Conservation (phyloP, 1,140 invertebrate species). For the Cydia amplana region DNA sequence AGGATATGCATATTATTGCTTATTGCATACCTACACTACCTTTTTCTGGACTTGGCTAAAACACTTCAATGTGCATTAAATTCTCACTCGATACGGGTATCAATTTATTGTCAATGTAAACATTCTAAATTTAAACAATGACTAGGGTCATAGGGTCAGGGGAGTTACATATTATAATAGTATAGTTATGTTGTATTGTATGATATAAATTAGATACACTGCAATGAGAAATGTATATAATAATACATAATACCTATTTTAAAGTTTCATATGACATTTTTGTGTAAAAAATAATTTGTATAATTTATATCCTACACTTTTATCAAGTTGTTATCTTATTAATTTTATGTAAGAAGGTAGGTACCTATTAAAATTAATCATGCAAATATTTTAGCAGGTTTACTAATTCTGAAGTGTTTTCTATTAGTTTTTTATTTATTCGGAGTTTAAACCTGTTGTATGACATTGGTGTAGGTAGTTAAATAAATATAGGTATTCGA, state of each 20-base stretch:
- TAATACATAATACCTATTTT: too few relatives aligned
- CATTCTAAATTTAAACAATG: neutral
- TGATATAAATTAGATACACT: too few relatives aligned
- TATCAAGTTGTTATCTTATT: neutral
- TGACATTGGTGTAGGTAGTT: neutral
- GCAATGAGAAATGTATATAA: too few relatives aligned
- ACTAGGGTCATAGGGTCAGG: too few relatives aligned
- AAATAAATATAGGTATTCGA: neutral
- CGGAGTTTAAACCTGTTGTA: slow-evolving; percentile 12
- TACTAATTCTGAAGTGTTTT: neutral
- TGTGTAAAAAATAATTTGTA: too few relatives aligned
- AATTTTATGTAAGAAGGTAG: neutral
- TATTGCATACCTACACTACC: too few relatives aligned
- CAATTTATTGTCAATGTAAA: neutral
- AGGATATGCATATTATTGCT: too few relatives aligned
- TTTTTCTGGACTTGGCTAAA: neutral
- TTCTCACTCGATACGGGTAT: neutral
- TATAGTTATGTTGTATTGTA: too few relatives aligned
- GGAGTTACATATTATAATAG: too few relatives aligned
- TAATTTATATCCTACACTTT: neutral
- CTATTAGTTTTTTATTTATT: neutral
- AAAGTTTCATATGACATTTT: too few relatives aligned
- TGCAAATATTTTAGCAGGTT: neutral
- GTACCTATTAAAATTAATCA: too few relatives aligned
- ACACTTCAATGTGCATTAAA: neutral